Evolutionary conservation across 2,113 vertebrate species (phyloP).

Genomic region (Pygoscelis adeliae): DNA sequence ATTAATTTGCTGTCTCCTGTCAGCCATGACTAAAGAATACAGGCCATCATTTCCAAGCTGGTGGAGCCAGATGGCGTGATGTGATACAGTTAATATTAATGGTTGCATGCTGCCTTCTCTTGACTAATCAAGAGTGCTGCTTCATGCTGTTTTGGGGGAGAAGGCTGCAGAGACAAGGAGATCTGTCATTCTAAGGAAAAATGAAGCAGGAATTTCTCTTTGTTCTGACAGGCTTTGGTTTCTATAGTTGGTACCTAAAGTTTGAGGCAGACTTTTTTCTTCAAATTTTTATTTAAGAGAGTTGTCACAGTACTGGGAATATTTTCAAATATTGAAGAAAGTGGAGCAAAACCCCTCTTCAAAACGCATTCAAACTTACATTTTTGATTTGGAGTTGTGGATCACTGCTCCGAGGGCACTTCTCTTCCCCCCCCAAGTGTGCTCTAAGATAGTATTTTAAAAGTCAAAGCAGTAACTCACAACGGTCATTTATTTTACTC

Average conservation of each 20-base stretch:
- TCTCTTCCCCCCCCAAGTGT: background rate
- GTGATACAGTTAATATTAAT: background rate
- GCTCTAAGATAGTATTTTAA: background rate
- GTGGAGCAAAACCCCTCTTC: background rate
- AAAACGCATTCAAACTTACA: background rate
- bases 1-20: background rate
- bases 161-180: background rate
- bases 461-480: background rate
- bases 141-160: accelerated
- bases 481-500: background rate
- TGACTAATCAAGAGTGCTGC: background rate
- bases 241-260: background rate
- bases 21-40: background rate
- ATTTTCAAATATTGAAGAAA: background rate
- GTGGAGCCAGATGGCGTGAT: background rate
- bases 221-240: background rate
- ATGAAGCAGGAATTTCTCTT: background rate
- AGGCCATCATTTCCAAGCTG: background rate
- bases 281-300: background rate
- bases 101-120: slow-evolving; percentile 4
- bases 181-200: background rate
- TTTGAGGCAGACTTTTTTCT: background rate
- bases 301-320: background rate
- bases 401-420: background rate
- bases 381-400: background rate